Evolutionary conservation across 92 coral and sea anemone genomes (phyloP).

Genomic region (Epizoanthus scotinus): DNA sequence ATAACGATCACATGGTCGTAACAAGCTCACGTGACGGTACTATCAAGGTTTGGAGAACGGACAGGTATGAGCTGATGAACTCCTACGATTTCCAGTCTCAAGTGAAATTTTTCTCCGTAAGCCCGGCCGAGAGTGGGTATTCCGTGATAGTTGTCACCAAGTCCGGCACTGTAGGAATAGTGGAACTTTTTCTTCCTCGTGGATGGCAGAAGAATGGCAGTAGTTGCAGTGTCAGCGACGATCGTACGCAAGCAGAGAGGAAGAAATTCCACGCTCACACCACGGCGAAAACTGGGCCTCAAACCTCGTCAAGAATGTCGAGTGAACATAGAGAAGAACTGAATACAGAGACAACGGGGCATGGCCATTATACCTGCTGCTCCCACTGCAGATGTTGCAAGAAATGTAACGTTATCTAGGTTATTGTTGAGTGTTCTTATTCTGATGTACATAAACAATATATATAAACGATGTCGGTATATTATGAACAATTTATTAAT

Average conservation of each 20-base stretch:
- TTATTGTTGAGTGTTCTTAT: not conserved
- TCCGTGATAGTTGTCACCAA: slow-evolving; percentile 70
- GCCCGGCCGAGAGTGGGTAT: slow-evolving; percentile 48
- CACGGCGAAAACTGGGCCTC: not conserved
- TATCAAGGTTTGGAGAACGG: slow-evolving; percentile 71
- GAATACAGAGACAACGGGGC: not conserved
- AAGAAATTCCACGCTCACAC: not conserved
- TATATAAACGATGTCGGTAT: no score
- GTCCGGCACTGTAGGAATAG: slow-evolving; percentile 81
- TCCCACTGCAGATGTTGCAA: slow-evolving; percentile 11
- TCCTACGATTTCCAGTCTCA: slow-evolving; percentile 88
- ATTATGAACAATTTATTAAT: no score
- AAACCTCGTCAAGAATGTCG: not conserved
- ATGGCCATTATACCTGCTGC: not conserved
- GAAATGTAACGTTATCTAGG: slow-evolving; percentile 10
- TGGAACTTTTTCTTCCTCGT: slow-evolving; percentile 47
- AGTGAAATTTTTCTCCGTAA: slow-evolving; percentile 69
- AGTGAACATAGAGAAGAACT: not conserved
- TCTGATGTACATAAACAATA: no score
- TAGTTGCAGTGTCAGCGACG: not conserved
- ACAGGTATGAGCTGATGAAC: slow-evolving; percentile 50
- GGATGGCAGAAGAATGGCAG: not conserved
- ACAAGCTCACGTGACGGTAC: slow-evolving; percentile 91
- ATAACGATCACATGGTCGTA: slow-evolving; percentile 48
- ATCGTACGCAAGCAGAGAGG: not conserved